These are phyloP conservation scores for Trichopria drosophilae DNA, from an alignment of 2,888 invertebrate species.

Conservation along the genomic window DNA sequence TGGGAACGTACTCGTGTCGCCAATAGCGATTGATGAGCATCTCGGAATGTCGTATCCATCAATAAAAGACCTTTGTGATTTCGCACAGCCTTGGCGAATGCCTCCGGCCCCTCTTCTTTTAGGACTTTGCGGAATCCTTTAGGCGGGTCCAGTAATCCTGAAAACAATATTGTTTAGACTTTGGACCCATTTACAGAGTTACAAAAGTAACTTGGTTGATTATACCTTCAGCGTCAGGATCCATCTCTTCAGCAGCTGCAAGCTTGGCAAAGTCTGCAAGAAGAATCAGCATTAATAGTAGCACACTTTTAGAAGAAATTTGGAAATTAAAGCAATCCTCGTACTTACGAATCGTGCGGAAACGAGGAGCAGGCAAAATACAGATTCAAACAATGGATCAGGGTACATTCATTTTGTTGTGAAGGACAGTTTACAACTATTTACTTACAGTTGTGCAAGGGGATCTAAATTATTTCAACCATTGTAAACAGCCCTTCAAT, in stretches of 20 bases:
- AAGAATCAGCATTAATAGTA: too few species aligned
- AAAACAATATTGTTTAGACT: conserved; percentile 32
- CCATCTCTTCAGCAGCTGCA: conserved; percentile 52
- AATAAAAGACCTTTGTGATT: conserved; percentile 82
- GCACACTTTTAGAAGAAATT: too few species aligned
- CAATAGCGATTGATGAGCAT: conserved; percentile 96
- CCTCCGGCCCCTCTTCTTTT: conserved; percentile 86
- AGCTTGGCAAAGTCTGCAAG: conserved; percentile 58
- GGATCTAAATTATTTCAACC: conserved; percentile 1
- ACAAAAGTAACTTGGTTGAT: conserved; percentile 14
- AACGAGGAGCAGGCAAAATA: conserved; percentile 54
- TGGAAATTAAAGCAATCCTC: conserved; percentile 48
- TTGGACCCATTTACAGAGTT: too few species aligned
- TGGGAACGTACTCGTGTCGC: conserved; percentile 94
- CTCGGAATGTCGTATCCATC: conserved; percentile 98
- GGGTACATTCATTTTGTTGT: too few species aligned
- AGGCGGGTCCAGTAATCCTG: conserved; percentile 67
- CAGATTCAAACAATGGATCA: too few species aligned
- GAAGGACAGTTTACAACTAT: too few species aligned
- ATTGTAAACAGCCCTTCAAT: too few species aligned
- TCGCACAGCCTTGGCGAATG: conserved; percentile 93
- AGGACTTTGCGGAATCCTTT: conserved; percentile 85
- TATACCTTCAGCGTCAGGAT: conserved; percentile 52
- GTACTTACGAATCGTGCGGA: too few species aligned
- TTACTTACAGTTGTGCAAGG: too few species aligned